Evolutionary conservation across 2,113 vertebrate genomes (phyloP).

Genomic region (Colossoma macropomum): DNA sequence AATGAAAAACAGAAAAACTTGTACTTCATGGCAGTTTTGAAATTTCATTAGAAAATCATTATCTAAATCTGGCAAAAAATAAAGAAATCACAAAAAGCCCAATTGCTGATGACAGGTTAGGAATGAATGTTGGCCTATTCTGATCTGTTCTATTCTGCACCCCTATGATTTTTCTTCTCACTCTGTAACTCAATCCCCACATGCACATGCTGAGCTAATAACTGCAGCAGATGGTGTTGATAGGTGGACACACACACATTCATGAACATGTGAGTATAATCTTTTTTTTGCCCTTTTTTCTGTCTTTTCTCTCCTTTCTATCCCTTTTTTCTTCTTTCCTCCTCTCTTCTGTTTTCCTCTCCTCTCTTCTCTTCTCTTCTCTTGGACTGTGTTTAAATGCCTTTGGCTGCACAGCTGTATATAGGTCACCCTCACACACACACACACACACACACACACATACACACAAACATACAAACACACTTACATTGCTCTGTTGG

Average conservation of each 20-base stretch:
- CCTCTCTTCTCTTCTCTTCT: background rate
- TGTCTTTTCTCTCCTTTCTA: background rate
- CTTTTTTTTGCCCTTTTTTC: no score
- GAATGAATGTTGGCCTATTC: no score
- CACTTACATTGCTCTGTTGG: conserved; percentile 1
- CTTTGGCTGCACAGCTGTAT: conserved; percentile 44
- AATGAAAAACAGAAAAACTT: no score
- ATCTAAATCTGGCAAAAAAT: no score
- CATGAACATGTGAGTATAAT: background rate
- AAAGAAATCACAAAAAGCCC: no score
- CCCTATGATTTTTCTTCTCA: background rate
- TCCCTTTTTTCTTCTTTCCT: background rate
- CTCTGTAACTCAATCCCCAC: background rate
- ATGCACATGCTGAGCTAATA: background rate
- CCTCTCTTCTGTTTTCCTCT: background rate
- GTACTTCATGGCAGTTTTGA: no score
- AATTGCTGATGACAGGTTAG: no score
- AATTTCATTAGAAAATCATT: no score
- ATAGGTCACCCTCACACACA: conserved; percentile 47
- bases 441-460: conserved; percentile 25
- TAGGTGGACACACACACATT: background rate
- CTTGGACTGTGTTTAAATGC: conserved; percentile 41
- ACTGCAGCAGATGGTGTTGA: conserved; percentile 4
- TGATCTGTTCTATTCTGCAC: no score
- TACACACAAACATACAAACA: conserved; percentile 33